Evolutionary conservation across 2,113 vertebrate species (phyloP).

Genomic region (Willisornis vidua): DNA sequence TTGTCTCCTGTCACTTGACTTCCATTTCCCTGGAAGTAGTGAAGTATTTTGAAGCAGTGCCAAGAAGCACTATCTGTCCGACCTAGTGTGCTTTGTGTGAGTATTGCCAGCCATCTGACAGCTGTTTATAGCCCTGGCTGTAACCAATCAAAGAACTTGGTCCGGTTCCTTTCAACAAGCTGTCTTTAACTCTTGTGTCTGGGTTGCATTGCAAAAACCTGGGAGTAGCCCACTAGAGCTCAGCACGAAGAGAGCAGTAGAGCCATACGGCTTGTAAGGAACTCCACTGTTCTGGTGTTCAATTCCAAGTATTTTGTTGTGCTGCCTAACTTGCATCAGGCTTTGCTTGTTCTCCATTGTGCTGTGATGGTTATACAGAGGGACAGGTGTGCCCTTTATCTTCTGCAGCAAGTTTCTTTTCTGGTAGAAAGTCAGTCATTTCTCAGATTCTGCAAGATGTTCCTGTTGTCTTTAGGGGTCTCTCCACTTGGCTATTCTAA

Average conservation of each 20-base stretch:
- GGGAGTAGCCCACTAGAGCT: background rate
- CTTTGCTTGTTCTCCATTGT: background rate
- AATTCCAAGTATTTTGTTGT: background rate
- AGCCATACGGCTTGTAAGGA: background rate
- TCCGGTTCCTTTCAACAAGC: background rate
- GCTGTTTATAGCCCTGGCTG: background rate
- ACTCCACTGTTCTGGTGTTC: background rate
- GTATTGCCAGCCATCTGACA: background rate
- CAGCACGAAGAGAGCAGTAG: background rate
- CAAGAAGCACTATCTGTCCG: slow-evolving; percentile 3
- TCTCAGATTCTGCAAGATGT: background rate
- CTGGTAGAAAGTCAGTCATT: background rate
- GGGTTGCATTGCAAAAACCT: background rate
- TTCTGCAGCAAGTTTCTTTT: background rate
- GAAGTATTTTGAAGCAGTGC: background rate
- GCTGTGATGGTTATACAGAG: background rate
- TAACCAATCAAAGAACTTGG: background rate
- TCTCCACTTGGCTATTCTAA: background rate
- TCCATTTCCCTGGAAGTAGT: background rate
- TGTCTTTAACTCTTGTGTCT: background rate
- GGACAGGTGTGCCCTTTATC: background rate
- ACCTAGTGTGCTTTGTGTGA: background rate
- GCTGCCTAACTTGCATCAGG: background rate
- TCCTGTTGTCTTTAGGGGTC: background rate
- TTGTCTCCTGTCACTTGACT: background rate